Evolutionary conservation across 1,140 invertebrate genomes (phyloP).

Genomic region (Apis florea): DNA sequence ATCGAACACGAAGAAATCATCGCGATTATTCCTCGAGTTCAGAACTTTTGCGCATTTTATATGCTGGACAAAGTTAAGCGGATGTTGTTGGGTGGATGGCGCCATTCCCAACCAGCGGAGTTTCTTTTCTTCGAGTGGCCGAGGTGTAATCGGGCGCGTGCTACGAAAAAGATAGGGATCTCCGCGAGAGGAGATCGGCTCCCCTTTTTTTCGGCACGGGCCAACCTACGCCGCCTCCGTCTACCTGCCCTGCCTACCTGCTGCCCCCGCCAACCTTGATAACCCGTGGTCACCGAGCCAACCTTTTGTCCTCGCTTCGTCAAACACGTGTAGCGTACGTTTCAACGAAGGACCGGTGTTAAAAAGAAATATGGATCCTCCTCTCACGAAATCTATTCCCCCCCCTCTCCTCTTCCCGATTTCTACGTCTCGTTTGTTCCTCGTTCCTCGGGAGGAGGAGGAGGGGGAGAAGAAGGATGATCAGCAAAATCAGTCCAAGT

Average conservation of each 20-base stretch:
- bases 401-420: not conserved
- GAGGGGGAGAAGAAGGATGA: no score
- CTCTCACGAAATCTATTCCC: slow-evolving; percentile 23
- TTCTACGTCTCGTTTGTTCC: slow-evolving; percentile 4
- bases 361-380: slow-evolving; percentile 45
- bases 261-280: not conserved
- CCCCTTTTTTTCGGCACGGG: slow-evolving; percentile 47
- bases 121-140: slow-evolving; percentile 58
- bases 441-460: not conserved
- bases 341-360: slow-evolving; percentile 37
- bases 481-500: no score
- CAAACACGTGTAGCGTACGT: slow-evolving; percentile 49
- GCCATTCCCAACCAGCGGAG: no score
- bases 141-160: slow-evolving; percentile 57
- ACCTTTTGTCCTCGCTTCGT: slow-evolving; percentile 42
- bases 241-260: slow-evolving; percentile 54
- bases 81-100: no score
- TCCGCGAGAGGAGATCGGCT: slow-evolving; percentile 49
- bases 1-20: no score
- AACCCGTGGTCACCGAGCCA: not conserved
- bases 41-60: no score
- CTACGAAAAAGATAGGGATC: slow-evolving; percentile 62
- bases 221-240: slow-evolving; percentile 27
- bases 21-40: no score
- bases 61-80: no score